Evolutionary conservation across 2,888 invertebrate genomes (phyloP).

Genomic region (Erebia palarica): DNA sequence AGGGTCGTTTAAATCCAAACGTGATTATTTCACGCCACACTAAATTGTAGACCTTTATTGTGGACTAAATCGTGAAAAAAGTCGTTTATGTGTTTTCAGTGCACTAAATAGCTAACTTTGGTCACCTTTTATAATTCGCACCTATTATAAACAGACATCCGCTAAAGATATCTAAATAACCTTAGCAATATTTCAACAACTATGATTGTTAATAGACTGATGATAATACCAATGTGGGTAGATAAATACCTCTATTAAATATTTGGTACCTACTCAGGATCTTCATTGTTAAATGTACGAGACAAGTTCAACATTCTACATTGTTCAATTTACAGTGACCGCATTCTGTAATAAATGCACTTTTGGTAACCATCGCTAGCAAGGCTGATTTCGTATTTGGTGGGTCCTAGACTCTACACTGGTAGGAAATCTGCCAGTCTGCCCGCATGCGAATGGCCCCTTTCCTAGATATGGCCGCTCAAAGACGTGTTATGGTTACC

Average conservation of each 20-base stretch:
- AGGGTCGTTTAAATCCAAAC: constrained; percentile 44
- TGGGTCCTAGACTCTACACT: no score
- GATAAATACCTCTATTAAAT: constrained; percentile 31
- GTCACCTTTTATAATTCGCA: constrained; percentile 58
- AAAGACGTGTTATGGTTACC: no score
- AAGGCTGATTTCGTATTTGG: no score
- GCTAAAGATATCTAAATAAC: constrained; percentile 45
- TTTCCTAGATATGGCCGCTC: no score
- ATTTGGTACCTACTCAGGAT: constrained; percentile 39
- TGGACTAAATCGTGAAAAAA: constrained; percentile 53
- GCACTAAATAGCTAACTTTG: constrained; percentile 66
- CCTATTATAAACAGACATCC: constrained; percentile 62
- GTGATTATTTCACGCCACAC: constrained; percentile 48
- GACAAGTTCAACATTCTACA: background rate
- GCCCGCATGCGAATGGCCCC: no score
- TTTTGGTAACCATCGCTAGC: no score
- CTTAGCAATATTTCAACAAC: constrained; percentile 7
- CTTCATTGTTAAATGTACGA: constrained; percentile 34
- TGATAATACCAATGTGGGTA: constrained; percentile 12
- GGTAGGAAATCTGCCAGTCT: no score
- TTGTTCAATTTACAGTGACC: constrained; percentile 1
- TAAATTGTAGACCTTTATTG: constrained; percentile 67
- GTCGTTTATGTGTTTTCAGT: background rate
- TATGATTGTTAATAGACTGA: background rate
- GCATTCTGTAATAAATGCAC: no score